phyloP scores from a whole-genome alignment of 1,140 invertebrate species.

The Parasteatoda tepidariorum region DNA sequence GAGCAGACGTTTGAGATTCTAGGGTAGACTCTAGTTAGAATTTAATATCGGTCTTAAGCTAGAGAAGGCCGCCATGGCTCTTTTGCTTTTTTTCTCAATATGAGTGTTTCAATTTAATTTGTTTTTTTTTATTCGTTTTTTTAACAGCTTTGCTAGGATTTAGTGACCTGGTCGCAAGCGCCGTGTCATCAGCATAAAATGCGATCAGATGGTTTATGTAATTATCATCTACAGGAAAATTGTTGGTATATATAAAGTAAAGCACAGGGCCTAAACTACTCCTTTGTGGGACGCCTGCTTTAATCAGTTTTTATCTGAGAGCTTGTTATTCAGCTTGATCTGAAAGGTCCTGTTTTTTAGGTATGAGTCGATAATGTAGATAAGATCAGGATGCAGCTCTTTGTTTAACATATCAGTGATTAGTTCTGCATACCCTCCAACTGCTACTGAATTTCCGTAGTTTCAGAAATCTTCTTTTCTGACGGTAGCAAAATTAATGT shows the following conservation, averaged over 20 bases:
- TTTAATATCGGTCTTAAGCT: too few relatives aligned
- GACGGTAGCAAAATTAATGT: too few relatives aligned
- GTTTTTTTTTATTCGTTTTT: background rate
- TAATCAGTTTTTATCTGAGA: background rate
- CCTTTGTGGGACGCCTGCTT: conserved; percentile 2
- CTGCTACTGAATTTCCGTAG: too few relatives aligned
- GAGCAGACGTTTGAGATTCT: too few relatives aligned
- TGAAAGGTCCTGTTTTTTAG: background rate
- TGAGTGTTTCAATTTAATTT: too few relatives aligned
- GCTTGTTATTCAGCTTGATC: background rate
- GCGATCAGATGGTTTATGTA: background rate
- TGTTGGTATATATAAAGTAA: background rate
- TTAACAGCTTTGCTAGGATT: background rate
- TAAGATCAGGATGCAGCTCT: background rate
- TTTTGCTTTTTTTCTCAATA: too few relatives aligned
- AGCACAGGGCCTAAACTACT: background rate
- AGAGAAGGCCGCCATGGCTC: too few relatives aligned
- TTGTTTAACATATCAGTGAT: background rate
- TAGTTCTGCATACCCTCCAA: too few relatives aligned
- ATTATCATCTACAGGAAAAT: background rate
- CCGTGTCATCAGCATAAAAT: conserved; percentile 35
- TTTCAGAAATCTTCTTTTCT: too few relatives aligned
- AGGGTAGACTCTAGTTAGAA: too few relatives aligned
- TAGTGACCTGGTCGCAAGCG: background rate
- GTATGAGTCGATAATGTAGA: background rate